Base-by-base conservation (phyloP, 2,113 vertebrate species). In the Antechinus flavipes region DNA sequence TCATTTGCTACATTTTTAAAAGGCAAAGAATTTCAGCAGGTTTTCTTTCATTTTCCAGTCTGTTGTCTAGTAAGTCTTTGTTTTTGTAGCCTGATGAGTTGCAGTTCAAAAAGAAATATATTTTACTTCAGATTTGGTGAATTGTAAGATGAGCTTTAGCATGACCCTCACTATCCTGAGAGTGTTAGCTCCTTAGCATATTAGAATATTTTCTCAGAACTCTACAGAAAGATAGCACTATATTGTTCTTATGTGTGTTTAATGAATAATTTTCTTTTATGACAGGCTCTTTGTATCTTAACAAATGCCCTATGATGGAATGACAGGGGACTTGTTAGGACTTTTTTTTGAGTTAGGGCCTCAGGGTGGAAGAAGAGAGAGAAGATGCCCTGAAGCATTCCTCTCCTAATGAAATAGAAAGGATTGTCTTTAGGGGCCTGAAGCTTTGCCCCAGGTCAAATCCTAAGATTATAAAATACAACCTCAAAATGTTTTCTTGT, bases 321-420 rank as follows among this genome's bases (percentile, higher is more conserved):
- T 93, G 61, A 25, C 25, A 42, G 23, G 26, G 12, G 27, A 2
- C 16, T 3, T 61, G 9, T 47, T 5, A 12, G 19, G 1, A 0
- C 16, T 89, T 4, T 95, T 92, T 95, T 91, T 91, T 96, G 52
- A 94, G 49, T 55, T 93, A 92, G 23, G 90, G 55, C 76, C 76
- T 96, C 35, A 35, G 95, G 94, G 76, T n/a, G 95, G 93, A 89
- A 91, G 52, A 96, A 76, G 61, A 61, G 50, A 95, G 93, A 95
- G 30, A 97, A 54, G 90, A 23, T 91, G 24, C 22, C 54, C 90
- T 27, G 24, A 9, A 24, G 93, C 90, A 35, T 8, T 96, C 68
- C 49, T 92, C 89, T 96, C 89, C 94, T 54, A 46, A 27, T 93
- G 91, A 91, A 84, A 52, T 22, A 93, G 56, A 89, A 56, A 97